phyloP scores from a whole-genome alignment of 2,888 invertebrate species.

The Andrena bucephala region DNA sequence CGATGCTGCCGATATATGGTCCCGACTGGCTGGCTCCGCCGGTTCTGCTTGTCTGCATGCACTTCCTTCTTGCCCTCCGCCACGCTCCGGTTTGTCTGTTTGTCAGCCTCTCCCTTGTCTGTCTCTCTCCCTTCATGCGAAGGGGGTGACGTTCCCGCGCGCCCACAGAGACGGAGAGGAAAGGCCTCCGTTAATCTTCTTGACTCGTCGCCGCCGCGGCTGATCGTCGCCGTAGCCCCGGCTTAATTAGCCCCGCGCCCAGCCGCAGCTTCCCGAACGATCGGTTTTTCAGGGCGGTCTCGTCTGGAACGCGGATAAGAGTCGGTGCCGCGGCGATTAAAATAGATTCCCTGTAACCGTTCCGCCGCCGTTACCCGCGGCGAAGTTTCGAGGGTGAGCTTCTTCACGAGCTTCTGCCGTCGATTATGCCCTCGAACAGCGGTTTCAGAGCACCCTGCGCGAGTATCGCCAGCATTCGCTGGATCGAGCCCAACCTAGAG shows the following conservation, averaged over 20 bases:
- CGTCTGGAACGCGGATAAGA: conserved; percentile 5
- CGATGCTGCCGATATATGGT: conserved; percentile 68
- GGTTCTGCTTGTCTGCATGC: conserved; percentile 45
- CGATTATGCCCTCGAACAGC: no score
- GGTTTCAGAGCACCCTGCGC: no score
- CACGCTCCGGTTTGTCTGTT: conserved; percentile 37
- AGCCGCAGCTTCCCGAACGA: conserved; percentile 21
- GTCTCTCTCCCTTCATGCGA: conserved; percentile 32
- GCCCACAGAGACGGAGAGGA: conserved; percentile 5
- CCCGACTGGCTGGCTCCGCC: conserved; percentile 40
- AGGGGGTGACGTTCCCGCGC: conserved; percentile 31
- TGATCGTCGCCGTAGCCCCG: conserved; percentile 47
- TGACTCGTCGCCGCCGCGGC: conserved; percentile 44
- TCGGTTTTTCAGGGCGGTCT: conserved; percentile 30
- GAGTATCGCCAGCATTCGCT: no score
- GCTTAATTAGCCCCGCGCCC: conserved; percentile 46
- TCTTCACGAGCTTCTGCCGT: no score
- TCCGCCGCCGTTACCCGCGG: not conserved
- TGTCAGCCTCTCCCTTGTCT: conserved; percentile 38
- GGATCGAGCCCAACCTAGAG: no score
- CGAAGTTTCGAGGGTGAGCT: no score
- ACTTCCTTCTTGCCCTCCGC: conserved; percentile 35
- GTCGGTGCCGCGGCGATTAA: conserved; percentile 4
- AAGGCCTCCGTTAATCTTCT: conserved; percentile 52
- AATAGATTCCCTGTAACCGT: not conserved